A percentile compares a stretch with the other conserved stretches of the same genome.
These are phyloP conservation scores for Urocynchramus pylzowi DNA, from an alignment of 2,113 vertebrate species.

Conservation along the genomic window DNA sequence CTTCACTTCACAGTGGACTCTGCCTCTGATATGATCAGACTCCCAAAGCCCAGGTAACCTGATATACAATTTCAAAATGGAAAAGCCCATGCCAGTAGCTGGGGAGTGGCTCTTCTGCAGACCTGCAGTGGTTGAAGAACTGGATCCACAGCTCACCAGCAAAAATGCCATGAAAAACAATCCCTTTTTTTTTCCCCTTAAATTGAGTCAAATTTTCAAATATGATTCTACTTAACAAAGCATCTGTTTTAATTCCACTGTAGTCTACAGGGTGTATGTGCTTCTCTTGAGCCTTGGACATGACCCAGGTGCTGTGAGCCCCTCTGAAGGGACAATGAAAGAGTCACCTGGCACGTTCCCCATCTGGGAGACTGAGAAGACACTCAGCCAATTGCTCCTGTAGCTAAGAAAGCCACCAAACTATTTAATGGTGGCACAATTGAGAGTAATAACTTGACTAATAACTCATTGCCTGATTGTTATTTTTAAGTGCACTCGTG, in stretches of 20 bases:
- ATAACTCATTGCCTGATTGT: conserved; percentile 45
- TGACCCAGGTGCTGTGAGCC: neutral
- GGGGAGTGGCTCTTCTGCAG: neutral
- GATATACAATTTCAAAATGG: conserved; percentile 24
- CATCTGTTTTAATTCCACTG: neutral
- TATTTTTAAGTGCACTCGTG: conserved; percentile 58
- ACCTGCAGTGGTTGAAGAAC: neutral
- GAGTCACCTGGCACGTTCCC: neutral
- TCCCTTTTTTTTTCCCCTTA: neutral
- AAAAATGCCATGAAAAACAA: neutral
- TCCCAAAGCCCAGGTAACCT: conserved; percentile 12
- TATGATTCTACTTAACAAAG: neutral
- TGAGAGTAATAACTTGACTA: conserved; percentile 42
- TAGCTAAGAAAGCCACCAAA: conserved; percentile 6
- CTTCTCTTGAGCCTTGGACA: neutral
- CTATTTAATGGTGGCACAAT: conserved; percentile 15
- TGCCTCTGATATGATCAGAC: neutral
- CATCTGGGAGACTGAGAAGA: neutral
- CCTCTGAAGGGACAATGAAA: neutral
- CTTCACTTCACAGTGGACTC: conserved; percentile 34
- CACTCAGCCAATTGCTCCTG: neutral
- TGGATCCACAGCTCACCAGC: neutral
- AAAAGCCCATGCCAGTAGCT: neutral
- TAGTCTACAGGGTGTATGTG: neutral
- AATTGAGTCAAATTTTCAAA: neutral